phyloP scores from a whole-genome alignment of 2,113 vertebrate genomes.

The Raja brachyura region DNA sequence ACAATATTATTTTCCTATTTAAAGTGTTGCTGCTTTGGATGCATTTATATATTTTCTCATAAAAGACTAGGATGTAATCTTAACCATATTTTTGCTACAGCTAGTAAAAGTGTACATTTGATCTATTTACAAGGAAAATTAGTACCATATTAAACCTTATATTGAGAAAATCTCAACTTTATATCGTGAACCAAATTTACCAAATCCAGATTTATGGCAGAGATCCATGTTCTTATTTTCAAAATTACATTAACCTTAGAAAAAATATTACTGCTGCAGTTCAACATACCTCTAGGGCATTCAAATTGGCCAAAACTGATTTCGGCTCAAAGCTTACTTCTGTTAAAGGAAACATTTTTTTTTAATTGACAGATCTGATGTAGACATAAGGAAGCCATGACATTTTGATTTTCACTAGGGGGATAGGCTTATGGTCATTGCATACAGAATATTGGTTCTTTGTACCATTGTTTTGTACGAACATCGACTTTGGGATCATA shows the following conservation, averaged over 20 bases:
- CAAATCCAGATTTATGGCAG: conserved; percentile 32
- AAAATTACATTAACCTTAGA: conserved; percentile 34
- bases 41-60: neutral
- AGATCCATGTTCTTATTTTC: conserved; percentile 12
- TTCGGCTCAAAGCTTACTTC: conserved; percentile 32
- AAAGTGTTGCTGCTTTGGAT: neutral
- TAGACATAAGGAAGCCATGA: conserved; percentile 20
- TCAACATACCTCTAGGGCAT: conserved; percentile 26
- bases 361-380: conserved; percentile 17
- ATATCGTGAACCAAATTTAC: conserved; percentile 23
- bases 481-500: neutral
- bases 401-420: conserved; percentile 20
- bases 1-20: neutral
- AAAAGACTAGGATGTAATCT: neutral
- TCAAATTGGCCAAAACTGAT: conserved; percentile 29
- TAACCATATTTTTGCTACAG: neutral
- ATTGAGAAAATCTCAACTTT: neutral
- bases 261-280: conserved; percentile 16
- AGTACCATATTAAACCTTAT: neutral
- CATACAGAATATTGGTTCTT: neutral
- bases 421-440: neutral
- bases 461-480: neutral
- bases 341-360: conserved; percentile 3
- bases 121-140: neutral
- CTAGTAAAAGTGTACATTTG: neutral